A percentile compares a stretch with the other conserved stretches of the same genome.
These are phyloP conservation scores for Geopemphigus sp. DNA, from an alignment of 1,140 invertebrate genomes.

Conservation along the genomic window DNA sequence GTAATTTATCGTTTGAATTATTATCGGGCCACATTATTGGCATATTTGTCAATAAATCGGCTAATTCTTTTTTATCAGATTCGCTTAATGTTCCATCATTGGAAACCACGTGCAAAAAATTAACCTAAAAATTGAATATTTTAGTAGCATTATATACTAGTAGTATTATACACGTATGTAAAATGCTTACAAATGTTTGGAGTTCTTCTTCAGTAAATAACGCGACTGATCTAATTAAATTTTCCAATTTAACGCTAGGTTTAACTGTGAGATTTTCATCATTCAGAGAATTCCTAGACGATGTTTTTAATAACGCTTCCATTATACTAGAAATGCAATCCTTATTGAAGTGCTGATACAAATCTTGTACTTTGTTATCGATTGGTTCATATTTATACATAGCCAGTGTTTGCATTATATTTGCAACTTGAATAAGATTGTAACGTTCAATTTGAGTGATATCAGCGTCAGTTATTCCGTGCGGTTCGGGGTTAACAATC, in stretches of 20 bases:
- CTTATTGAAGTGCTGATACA: conserved; percentile 76
- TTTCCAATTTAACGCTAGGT: conserved; percentile 39
- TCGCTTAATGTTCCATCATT: conserved; percentile 41
- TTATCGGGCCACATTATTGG: conserved; percentile 44
- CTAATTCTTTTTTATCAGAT: conserved; percentile 43
- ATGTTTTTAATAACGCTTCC: conserved; percentile 45
- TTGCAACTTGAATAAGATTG: conserved; percentile 86
- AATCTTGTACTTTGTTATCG: conserved; percentile 68
- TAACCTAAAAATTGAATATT: conserved; percentile 6
- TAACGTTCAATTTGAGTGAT: conserved; percentile 86
- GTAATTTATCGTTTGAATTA: conserved; percentile 46
- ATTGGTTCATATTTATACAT: conserved; percentile 79
- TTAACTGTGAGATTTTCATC: conserved; percentile 38
- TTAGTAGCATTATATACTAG: background rate
- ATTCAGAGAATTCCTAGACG: conserved; percentile 39
- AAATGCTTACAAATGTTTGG: conserved; percentile 39
- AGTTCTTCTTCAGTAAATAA: conserved; percentile 46
- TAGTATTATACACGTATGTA: background rate
- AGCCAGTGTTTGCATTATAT: conserved; percentile 88
- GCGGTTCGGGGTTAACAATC: conserved; percentile 92
- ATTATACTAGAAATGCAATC: conserved; percentile 53
- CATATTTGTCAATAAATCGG: conserved; percentile 31
- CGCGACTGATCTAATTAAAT: conserved; percentile 22
- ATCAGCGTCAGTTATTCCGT: conserved; percentile 92
- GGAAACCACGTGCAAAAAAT: conserved; percentile 37